Evolutionary conservation across 2,113 vertebrate species (phyloP), one percentile per base, ranked within the genome.

Genomic region (Oxyruncus cristatus): DNA sequence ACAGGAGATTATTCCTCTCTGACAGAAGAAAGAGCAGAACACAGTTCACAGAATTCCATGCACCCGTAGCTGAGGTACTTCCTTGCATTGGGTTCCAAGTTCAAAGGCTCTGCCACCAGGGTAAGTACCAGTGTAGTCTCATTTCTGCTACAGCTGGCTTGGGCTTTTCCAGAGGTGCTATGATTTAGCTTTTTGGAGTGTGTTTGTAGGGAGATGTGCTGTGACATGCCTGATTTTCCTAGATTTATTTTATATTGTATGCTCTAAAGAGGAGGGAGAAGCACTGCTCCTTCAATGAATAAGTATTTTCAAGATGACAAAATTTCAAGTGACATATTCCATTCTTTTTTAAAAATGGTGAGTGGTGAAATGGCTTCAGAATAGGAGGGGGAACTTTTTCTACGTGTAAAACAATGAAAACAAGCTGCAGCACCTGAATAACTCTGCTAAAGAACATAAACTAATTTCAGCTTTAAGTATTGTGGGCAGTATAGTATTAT

Each of bases 51-150:
- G 19, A 85, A 81, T 75, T 71, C 89, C 52, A 24, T 33, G 35
- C 35, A n/a, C 47, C 47, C 0, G 1, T 59, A 90, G 62, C 85
- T 83, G 12, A 71, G 72, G 50, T 21, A 17, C 91, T 96, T 92
- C 47, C 50, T 78, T 89, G 58, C 89, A 70, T 56, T 33, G 66
- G 88, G 22, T 67, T 93, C 92, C 74, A 65, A 74, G 82, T 75
- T 89, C 74, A 89, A 93, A 91, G 63, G 24, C 71, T 88, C 4
- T 96, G 94, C 94, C 86, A 88, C 82, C 88, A 94, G 87, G 85
- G 91, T 94, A 81, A 97, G 83, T 92, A 74, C 91, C 89, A 83
- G 65, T 65, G 16, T 62, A 55, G 93, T 88, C 90, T 93, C 59
- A 81, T 94, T 96, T 89, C 83, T 94, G 88, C 93, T 96, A 2